These are phyloP conservation scores for Anodontia alba DNA, from an alignment of 2,888 invertebrate species.

Conservation along the genomic window DNA sequence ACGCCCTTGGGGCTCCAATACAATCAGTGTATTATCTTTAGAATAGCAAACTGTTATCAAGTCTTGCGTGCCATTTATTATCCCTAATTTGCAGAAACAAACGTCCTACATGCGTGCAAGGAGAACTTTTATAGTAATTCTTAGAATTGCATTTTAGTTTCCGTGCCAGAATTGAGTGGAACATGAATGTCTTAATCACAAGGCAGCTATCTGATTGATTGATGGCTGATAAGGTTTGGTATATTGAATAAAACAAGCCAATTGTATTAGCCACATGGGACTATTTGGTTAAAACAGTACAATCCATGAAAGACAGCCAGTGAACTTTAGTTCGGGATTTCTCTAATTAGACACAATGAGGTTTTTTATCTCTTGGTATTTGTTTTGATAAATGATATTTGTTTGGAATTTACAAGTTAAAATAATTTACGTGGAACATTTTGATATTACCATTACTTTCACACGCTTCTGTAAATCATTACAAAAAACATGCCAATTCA, in stretches of 20 bases:
- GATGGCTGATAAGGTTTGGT: constrained; percentile 17
- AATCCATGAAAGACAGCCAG: no score
- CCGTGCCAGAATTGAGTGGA: constrained; percentile 25
- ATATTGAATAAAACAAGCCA: constrained; percentile 1
- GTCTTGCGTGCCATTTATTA: constrained; percentile 9
- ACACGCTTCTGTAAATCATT: no score
- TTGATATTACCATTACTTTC: no score
- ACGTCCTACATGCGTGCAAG: neutral
- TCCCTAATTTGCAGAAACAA: constrained; percentile 4
- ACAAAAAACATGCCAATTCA: no score
- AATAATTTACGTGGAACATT: no score
- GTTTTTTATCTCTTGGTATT: no score
- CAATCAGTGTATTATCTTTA: neutral
- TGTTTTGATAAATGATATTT: no score
- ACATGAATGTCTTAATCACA: constrained; percentile 18
- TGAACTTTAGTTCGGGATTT: no score
- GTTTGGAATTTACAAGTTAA: no score
- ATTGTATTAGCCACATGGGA: constrained; percentile 10
- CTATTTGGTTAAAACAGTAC: neutral
- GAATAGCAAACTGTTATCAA: neutral
- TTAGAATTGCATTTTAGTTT: constrained; percentile 17
- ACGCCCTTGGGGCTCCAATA: no score
- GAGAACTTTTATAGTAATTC: neutral
- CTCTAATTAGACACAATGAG: no score
- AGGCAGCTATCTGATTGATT: neutral